Base-by-base conservation (phyloP, 2,113 vertebrate species). In the Erythrocercus mccallii region DNA sequence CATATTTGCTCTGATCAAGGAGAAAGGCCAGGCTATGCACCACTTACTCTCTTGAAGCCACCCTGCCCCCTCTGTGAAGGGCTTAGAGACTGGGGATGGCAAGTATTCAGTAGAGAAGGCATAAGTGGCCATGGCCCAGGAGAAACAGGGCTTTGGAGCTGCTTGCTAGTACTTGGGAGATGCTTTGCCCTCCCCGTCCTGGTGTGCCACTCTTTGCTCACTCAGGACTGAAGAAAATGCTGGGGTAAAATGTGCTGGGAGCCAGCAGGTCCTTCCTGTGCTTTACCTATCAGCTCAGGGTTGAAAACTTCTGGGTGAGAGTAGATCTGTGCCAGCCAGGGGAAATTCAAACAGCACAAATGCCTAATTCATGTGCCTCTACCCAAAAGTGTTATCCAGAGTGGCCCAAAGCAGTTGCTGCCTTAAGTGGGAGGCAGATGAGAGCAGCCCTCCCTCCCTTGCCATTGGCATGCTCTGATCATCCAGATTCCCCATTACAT, bases 161-260 rank as follows among this genome's bases (percentile, higher is more conserved):
- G 6, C 24, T 70, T 58, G 44, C 30, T 74, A n/a, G 21, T 38
- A 28, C 33, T 5, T 27, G 38, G 30, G 31, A 72, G 51, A 42
- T 18, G 33, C 3, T 33, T 68, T 84, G 69, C 9, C 25, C 28
- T 68, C 57, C 13, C 27, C 53, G 19, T 19, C 5, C n/a, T 0
- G 0, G 5, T 45, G 20, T 42, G 35, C 9, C 33, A 2, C 33
- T 53, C 50, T 60, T 45, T 50, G 0, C 44, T 54, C 3, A 0
- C 16, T 20, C 6, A 9, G 19, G 6, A 68, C 57, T 27, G 35
- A 74, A 71, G 42, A 54, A 87, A 65, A 56, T 9, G 4, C 44
- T 21, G 8, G 22, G 18, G 18, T 25, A 93, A 81, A 87, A 87
- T 0, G 6, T 68, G 23, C 37, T 53, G 28, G 45, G n/a, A 65